Percentiles rank a stretch among this genome's conserved stretches.
Evolutionary conservation across 2,888 invertebrate species (phyloP).

Genomic region (Thymelicus acteon): DNA sequence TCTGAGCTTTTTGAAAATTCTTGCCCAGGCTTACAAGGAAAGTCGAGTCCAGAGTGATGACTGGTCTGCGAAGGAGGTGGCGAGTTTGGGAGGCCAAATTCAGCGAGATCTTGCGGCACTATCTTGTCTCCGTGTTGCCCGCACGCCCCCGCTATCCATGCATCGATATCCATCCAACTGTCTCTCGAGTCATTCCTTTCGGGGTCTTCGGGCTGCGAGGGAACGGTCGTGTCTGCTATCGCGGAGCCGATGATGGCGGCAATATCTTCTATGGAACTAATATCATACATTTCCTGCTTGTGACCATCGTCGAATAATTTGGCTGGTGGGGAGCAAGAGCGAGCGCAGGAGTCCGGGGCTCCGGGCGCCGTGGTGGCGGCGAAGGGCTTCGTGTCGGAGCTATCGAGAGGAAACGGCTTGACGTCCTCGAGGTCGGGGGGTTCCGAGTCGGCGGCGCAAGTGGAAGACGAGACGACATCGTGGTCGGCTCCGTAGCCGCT

Average conservation of each 20-base stretch:
- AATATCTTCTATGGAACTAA: constrained; percentile 92
- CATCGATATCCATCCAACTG: constrained; percentile 95
- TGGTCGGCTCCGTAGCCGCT: constrained; percentile 87
- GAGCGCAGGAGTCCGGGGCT: constrained; percentile 85
- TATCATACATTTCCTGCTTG: constrained; percentile 88
- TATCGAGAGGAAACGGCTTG: constrained; percentile 85
- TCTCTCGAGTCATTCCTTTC: constrained; percentile 90
- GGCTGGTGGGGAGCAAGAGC: constrained; percentile 79
- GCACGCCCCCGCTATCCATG: constrained; percentile 93
- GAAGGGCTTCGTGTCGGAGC: constrained; percentile 78
- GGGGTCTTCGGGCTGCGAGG: constrained; percentile 89
- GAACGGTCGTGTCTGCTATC: constrained; percentile 94
- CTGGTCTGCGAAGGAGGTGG: constrained; percentile 84
- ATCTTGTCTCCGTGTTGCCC: constrained; percentile 89
- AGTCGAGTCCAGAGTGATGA: constrained; percentile 81
- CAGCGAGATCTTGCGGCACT: constrained; percentile 88
- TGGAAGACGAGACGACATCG: constrained; percentile 90
- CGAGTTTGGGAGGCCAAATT: constrained; percentile 87
- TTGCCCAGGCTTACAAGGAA: constrained; percentile 73
- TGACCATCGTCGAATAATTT: constrained; percentile 80
- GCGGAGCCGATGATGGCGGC: constrained; percentile 95
- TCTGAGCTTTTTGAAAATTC: constrained; percentile 78
- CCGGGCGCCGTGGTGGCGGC: constrained; percentile 82
- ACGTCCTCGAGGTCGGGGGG: constrained; percentile 86
- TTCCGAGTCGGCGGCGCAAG: constrained; percentile 87